A percentile compares a stretch with the other conserved stretches of the same genome.
Evolutionary conservation across 2,113 vertebrate genomes (phyloP).

Genomic region (Pelobates fuscus): DNA sequence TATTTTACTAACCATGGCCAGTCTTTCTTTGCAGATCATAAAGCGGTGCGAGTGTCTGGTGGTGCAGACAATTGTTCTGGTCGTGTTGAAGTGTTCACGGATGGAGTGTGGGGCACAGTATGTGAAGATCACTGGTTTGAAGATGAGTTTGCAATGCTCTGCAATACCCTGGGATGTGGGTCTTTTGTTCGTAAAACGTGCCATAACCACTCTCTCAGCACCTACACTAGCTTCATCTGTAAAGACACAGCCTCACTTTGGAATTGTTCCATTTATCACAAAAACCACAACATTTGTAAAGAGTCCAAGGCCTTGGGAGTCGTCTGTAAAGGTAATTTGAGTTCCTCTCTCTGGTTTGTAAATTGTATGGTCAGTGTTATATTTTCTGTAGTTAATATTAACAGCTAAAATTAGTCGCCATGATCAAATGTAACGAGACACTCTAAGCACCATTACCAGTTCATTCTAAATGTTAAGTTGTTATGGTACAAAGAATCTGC

Average conservation of each 20-base stretch:
- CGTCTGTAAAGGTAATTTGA: conserved; percentile 1
- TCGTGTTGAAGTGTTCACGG: neutral
- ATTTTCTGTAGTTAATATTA: too few relatives aligned
- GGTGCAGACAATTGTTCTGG: conserved; percentile 8
- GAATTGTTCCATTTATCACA: neutral
- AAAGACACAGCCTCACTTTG: neutral
- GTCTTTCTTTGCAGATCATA: conserved; percentile 2
- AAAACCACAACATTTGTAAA: neutral
- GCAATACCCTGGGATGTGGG: conserved; percentile 10
- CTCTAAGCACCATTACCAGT: too few relatives aligned
- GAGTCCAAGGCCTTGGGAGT: neutral
- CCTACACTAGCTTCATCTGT: neutral
- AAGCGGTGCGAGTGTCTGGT: neutral
- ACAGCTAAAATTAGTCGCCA: too few relatives aligned
- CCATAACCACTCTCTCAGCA: conserved; percentile 14
- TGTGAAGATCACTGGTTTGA: conserved; percentile 14
- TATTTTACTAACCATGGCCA: too few relatives aligned
- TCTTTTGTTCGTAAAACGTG: neutral
- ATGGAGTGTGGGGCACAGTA: conserved; percentile 17
- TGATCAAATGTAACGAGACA: too few relatives aligned
- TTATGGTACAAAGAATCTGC: too few relatives aligned
- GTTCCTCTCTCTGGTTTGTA: neutral
- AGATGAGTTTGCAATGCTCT: neutral
- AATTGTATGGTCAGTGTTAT: too few relatives aligned
- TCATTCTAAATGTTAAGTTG: too few relatives aligned